phyloP scores from a whole-genome alignment of 2,888 invertebrate genomes.

The Epiperipatus broadwayi region DNA sequence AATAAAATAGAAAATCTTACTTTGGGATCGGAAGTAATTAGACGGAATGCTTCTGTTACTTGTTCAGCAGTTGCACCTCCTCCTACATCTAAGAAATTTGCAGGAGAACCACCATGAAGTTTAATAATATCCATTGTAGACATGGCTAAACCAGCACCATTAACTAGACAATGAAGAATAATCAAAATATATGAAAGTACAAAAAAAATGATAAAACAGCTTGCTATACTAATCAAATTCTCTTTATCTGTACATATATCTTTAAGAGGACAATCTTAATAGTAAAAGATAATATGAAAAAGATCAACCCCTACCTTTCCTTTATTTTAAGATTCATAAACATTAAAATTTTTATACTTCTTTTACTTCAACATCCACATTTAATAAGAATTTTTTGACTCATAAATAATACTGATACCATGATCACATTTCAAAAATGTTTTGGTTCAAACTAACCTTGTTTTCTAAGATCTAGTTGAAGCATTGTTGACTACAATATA shows the following conservation, averaged over 20 bases:
- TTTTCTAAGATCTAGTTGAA: too few relatives aligned
- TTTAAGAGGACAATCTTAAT: neutral
- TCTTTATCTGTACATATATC: neutral
- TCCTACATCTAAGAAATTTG: constrained; percentile 90
- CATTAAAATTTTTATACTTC: too few relatives aligned
- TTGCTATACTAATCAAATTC: neutral
- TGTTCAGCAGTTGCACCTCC: constrained; percentile 73
- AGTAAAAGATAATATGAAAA: too few relatives aligned
- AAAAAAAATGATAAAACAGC: neutral
- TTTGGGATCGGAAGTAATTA: constrained; percentile 78
- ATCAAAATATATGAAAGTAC: neutral
- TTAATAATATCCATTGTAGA: constrained; percentile 97
- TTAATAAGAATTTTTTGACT: too few relatives aligned
- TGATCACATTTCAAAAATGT: too few relatives aligned
- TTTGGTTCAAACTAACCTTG: too few relatives aligned
- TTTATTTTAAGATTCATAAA: too few relatives aligned
- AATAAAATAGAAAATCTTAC: too few relatives aligned
- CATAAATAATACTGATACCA: too few relatives aligned
- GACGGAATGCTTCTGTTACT: constrained; percentile 87
- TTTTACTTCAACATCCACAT: too few relatives aligned
- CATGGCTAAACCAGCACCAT: constrained; percentile 91
- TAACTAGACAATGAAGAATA: constrained; percentile 44
- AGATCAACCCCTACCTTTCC: too few relatives aligned
- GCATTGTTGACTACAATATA: too few relatives aligned
- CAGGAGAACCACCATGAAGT: constrained; percentile 79